Base-by-base conservation (phyloP, 2,888 invertebrate genomes). In the Elegia similella region DNA sequence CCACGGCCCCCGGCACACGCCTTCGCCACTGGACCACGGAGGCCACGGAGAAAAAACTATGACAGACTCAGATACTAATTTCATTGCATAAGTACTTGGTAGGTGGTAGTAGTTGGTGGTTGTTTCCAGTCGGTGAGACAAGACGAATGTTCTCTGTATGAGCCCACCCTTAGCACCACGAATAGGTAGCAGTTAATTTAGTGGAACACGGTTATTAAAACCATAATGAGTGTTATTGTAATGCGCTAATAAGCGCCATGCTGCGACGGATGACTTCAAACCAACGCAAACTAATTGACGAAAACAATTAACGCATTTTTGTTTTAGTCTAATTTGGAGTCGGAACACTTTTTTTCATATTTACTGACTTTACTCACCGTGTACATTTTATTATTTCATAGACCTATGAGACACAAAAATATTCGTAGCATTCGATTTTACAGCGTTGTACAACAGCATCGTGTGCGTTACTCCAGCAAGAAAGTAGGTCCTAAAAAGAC, bases 171-270 rank as follows among this genome's bases (percentile, higher is more conserved):
- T 13, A 48, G 7, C 13, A n/a, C 17, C 42, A 48, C 47, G 13
- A 56, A 56, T 48, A 50, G 29, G 48, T 48, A 42, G 42, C 42
- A 38, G 38, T 56, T 56, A 38, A 56, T 48, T 56, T 48, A 56
- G 48, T 48, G 56, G 48, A 50, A 56, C 42, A 23, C 47, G 7
- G 54, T 48, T 48, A 48, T 55, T 56, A 56, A 46, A 48, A 48
- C 47, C 17, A 29, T 48, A 42, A 55, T 42, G 38, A 42, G 30
- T 38, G 48, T 48, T 48, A 48, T 54, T 54, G 43, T 54, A 10
- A 54, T 43, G 43, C 17, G 10, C 34, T 50, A 56, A 56, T 56
- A 42, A 50, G 56, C 30, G 38, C 38, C 43, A n/a, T 17, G 6
- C 6, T 53, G 16, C 15, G 38, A 59, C 60, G 68, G 29, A 48